Evolutionary conservation across 1,140 invertebrate species (phyloP).

Genomic region (Olivierus martensii): DNA sequence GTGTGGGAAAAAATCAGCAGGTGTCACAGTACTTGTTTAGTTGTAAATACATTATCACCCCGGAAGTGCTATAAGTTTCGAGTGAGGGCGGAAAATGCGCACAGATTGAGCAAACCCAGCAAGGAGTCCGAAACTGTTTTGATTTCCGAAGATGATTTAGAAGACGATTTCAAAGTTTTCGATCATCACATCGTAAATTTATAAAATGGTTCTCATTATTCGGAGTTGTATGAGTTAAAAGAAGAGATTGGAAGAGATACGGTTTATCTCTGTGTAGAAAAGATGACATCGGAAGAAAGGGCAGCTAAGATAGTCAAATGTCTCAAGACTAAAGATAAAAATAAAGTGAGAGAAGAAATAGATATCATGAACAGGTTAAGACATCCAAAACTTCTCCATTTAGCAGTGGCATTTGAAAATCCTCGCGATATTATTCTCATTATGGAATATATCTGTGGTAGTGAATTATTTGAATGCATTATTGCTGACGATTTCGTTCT

Average conservation of each 20-base stretch:
- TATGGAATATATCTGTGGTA: slow-evolving; percentile 84
- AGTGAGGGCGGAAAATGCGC: slow-evolving; percentile 58
- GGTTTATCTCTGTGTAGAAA: slow-evolving; percentile 52
- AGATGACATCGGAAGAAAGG: slow-evolving; percentile 46
- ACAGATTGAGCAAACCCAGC: slow-evolving; percentile 56
- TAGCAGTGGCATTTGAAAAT: slow-evolving; percentile 75
- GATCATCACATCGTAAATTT: background rate
- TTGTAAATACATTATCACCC: slow-evolving; percentile 27
- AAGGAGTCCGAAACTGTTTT: slow-evolving; percentile 33
- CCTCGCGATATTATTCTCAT: slow-evolving; percentile 76
- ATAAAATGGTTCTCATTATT: slow-evolving; percentile 24
- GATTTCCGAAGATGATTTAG: background rate
- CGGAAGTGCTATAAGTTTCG: slow-evolving; percentile 51
- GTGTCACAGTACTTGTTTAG: slow-evolving; percentile 24
- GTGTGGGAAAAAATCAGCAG: slow-evolving; percentile 32
- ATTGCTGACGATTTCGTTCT: slow-evolving; percentile 82
- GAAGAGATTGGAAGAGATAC: slow-evolving; percentile 36
- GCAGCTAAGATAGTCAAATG: slow-evolving; percentile 87
- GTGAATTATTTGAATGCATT: slow-evolving; percentile 81
- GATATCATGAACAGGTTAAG: slow-evolving; percentile 77
- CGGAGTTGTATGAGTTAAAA: slow-evolving; percentile 27
- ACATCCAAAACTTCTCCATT: slow-evolving; percentile 77
- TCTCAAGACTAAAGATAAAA: slow-evolving; percentile 61
- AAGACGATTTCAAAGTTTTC: background rate
- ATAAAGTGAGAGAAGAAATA: slow-evolving; percentile 78